Evolutionary conservation across 2,888 invertebrate species (phyloP).

Genomic region (Embidobia sp.): DNA sequence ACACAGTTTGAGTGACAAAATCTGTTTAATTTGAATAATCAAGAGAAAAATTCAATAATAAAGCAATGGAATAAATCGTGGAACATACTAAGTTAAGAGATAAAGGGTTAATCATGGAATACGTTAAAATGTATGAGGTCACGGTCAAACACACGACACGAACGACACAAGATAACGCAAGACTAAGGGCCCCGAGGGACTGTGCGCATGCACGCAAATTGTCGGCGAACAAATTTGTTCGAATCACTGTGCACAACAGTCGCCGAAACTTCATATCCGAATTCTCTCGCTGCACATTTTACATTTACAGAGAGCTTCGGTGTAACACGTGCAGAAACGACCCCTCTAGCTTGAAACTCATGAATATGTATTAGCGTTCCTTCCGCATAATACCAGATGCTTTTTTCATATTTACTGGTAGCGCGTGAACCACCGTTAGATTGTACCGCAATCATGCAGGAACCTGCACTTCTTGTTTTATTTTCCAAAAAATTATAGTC

Average conservation of each 20-base stretch:
- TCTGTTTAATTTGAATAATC: too few relatives aligned
- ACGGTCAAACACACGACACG: slow-evolving; percentile 5
- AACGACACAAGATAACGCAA: slow-evolving; percentile 5
- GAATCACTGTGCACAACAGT: slow-evolving; percentile 35
- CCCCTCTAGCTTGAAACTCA: slow-evolving; percentile 58
- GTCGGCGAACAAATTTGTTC: slow-evolving; percentile 37
- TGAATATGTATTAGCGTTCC: slow-evolving; percentile 70
- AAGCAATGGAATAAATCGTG: too few relatives aligned
- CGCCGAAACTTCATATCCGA: slow-evolving; percentile 25
- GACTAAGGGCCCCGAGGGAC: not conserved
- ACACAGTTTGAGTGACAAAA: too few relatives aligned
- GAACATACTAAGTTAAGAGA: too few relatives aligned
- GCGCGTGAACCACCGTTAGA: slow-evolving; percentile 32
- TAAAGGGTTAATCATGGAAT: too few relatives aligned
- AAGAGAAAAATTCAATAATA: too few relatives aligned
- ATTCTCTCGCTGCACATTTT: slow-evolving; percentile 61
- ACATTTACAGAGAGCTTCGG: slow-evolving; percentile 67
- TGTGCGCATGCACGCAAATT: slow-evolving; percentile 10
- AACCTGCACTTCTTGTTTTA: too few relatives aligned
- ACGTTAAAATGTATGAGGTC: not conserved
- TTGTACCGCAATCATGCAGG: too few relatives aligned
- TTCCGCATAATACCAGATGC: slow-evolving; percentile 62
- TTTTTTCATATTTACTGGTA: slow-evolving; percentile 53
- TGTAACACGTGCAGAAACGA: slow-evolving; percentile 62
- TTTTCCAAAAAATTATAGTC: too few relatives aligned